Evolutionary conservation across 2,888 invertebrate species (phyloP), one percentile per base, ranked within the genome.

Genomic region (Pandemis heparana): DNA sequence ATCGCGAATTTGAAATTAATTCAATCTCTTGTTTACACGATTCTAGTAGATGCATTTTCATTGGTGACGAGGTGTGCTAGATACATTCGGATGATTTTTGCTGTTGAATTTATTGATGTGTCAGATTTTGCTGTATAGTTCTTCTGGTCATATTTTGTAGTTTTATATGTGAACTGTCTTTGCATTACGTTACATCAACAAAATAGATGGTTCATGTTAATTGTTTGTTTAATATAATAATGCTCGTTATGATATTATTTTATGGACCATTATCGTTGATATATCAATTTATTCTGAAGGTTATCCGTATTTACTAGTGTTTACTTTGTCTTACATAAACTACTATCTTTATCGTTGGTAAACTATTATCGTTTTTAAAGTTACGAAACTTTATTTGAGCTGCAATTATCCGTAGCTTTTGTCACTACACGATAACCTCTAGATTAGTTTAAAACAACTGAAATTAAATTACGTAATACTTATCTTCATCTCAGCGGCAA

Each of bases 141-240:
- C 51, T 62, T 61, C 64, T 48, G 48, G 32, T 75, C 75, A 74
- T 75, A 70, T 64, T 77, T 74, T 76, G 75, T 75, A 32, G 73
- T 69, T 68, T 78, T 78, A 78, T 78, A 78, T 77, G 79, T 80
- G 74, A 78, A 75, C 71, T 76, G 74, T 73, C 62, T 65, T 69
- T 73, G 7, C 62, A 69, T 71, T 74, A 3, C 23, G 5, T 23
- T 39, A 60, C 39, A 38, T 60, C 39, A n/a, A 38, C 8, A 39
- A 32, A 60, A 39, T 60, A 39, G 8, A 14, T 39, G 23, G 18
- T 23, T 56, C 23, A 23, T 23, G 56, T 56, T 56, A 56, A 56
- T 60, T 39, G 60, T 60, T 60, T 60, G n/a, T 60, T 60, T 60
- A 18, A 23, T 23, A 23, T 23, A 56, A 56, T 23, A 56, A 56